These are phyloP conservation scores for Thamnaconus septentrionalis DNA, from an alignment of 2,113 vertebrate genomes.

Conservation along the genomic window DNA sequence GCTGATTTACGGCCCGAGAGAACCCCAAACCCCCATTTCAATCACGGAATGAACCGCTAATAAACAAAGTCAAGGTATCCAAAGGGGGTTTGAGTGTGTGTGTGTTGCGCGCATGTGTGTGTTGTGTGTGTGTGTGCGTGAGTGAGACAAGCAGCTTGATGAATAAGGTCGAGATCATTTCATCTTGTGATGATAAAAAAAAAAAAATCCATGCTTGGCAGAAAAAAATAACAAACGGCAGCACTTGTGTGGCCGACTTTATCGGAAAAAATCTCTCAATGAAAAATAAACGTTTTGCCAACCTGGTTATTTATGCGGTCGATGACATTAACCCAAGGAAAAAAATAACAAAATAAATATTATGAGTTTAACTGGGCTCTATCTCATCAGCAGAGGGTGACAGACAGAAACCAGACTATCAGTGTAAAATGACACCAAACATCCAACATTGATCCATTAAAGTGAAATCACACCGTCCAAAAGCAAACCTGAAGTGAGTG, in stretches of 20 bases:
- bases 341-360: too few species aligned
- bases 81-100: conserved; percentile 35
- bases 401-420: conserved; percentile 27
- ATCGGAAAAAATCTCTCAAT: background rate
- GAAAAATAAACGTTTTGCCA: too few species aligned
- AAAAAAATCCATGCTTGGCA: conserved; percentile 28
- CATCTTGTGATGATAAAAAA: conserved; percentile 56
- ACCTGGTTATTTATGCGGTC: too few species aligned
- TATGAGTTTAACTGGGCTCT: conserved; percentile 1
- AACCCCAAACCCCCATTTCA: conserved; percentile 75
- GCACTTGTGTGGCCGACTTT: background rate
- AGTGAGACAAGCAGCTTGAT: conserved; percentile 39
- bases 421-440: conserved; percentile 58
- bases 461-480: conserved; percentile 25
- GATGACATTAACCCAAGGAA: background rate
- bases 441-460: conserved; percentile 43
- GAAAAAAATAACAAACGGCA: background rate
- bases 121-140: background rate
- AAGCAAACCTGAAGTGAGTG: conserved; percentile 16
- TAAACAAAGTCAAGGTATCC: conserved; percentile 72
- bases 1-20: conserved; percentile 70
- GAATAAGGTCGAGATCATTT: conserved; percentile 62
- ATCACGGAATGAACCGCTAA: conserved; percentile 78
- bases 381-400: conserved; percentile 36
- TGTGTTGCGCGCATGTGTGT: conserved; percentile 4